Evolutionary conservation across 1,140 invertebrate species (phyloP), one percentile per base, ranked within the genome.

Genomic region (Linepithema humile): DNA sequence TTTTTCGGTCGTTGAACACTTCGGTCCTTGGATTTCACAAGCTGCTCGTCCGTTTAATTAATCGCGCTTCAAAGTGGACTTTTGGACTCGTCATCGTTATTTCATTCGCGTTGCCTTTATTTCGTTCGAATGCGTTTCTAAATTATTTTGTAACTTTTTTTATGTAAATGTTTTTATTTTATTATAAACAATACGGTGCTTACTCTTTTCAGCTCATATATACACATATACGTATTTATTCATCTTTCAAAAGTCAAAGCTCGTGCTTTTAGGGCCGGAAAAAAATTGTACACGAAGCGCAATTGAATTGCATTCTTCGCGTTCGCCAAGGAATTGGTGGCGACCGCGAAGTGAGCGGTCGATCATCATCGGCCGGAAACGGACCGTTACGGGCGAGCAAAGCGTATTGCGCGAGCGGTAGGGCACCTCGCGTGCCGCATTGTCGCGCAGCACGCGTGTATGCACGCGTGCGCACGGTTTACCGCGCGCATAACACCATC

Each of bases 381-480:
- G 23, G 17, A 67, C 23, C 62, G 62, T 78, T 78, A 67, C 45
- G 17, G 15, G n/a, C 32, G 40, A 64, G 57, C 17, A 20, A 48
- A 29, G 23, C 59, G 32, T n/a, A 69, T 69, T 55, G 23, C 75
- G 43, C 38, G 38, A 23, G 15, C 40, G 65, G 12, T 32, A 26
- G 9, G 45, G 10, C 15, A 29, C 17, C 35, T 78, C 75, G 75
- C 75, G 75, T 78, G 60, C 62, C 75, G 23, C 32, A 55, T 78
- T 67, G 60, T 67, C 43, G 23, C 32, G 29, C 60, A 20, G 10
- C 15, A 43, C 70, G 50, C 53, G 35, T 43, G 23, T 59, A 32
- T 12, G 38, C 53, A n/a, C n/a, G 43, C 45, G 60, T 23, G 23
- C 43, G 43, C 60, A 60, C 43, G 73, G 62, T 69, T 69, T 55